Percentiles rank a stretch among this genome's conserved stretches.
phyloP scores from a whole-genome alignment of 2,797 vertebrate species.

The Cryptoblepharus egeriae region DNA sequence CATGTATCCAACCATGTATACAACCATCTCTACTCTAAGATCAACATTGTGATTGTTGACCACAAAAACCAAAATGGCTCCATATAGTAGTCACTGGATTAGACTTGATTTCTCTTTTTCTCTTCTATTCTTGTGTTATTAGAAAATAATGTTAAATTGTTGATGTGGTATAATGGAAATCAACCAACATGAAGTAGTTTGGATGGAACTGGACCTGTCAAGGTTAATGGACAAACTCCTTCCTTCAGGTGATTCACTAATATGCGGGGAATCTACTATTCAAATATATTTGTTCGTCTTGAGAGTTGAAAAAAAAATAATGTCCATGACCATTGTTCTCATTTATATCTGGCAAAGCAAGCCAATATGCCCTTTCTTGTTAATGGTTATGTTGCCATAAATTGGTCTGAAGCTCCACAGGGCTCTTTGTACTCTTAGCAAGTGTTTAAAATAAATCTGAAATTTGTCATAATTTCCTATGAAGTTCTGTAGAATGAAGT shows the following conservation, averaged over 20 bases:
- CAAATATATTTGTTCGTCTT: neutral
- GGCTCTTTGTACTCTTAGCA: neutral
- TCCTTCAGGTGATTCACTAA: neutral
- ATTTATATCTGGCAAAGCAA: neutral
- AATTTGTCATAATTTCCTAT: neutral
- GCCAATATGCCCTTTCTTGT: neutral
- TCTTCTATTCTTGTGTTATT: too few species aligned
- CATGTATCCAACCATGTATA: too few species aligned
- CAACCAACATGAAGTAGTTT: neutral
- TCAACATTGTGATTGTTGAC: neutral
- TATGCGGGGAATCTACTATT: too few species aligned
- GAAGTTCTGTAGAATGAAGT: neutral
- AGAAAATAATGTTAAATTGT: neutral
- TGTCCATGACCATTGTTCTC: too few species aligned
- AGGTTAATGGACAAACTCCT: neutral
- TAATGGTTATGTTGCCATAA: neutral
- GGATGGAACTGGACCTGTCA: neutral
- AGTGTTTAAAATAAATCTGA: neutral
- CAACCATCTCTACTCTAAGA: too few species aligned
- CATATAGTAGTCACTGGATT: neutral
- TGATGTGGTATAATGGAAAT: neutral
- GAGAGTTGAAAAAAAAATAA: neutral
- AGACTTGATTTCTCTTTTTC: neutral
- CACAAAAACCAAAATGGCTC: neutral
- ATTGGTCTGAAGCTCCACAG: neutral